Evolutionary conservation across 30 jellyfish, hydroid and myxozoan species (phyloP).

Genomic region (Pelagia noctiluca): DNA sequence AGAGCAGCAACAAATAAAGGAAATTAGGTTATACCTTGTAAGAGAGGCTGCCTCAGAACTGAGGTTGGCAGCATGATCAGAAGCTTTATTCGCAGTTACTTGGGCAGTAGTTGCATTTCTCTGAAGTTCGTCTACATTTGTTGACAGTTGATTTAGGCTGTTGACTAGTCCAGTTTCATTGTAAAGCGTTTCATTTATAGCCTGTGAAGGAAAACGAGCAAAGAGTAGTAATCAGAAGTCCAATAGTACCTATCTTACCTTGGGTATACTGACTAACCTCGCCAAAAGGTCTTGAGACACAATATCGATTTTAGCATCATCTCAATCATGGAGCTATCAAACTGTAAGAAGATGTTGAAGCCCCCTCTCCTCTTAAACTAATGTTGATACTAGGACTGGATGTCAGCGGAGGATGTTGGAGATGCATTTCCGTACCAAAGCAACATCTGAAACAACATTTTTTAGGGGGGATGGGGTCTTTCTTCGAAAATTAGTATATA

Average conservation of each 20-base stretch:
- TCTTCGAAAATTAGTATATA: too few species aligned
- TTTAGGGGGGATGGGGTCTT: too few species aligned
- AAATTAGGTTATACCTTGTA: slow-evolving; percentile 14
- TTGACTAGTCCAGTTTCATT: slow-evolving; percentile 51
- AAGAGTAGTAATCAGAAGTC: neutral
- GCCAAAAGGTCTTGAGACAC: too few species aligned
- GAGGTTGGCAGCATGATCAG: slow-evolving; percentile 37
- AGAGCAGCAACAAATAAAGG: too few species aligned
- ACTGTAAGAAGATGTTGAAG: too few species aligned
- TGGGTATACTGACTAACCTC: neutral
- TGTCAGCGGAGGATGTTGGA: too few species aligned
- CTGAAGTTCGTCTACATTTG: slow-evolving; percentile 37
- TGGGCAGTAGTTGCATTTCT: slow-evolving; percentile 31
- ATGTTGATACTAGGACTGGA: too few species aligned
- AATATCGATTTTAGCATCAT: too few species aligned
- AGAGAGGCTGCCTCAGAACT: slow-evolving; percentile 26
- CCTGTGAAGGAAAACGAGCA: neutral
- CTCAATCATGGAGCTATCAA: too few species aligned
- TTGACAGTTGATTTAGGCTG: slow-evolving; percentile 6
- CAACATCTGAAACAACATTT: too few species aligned
- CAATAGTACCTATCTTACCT: neutral
- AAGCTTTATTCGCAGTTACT: slow-evolving; percentile 18
- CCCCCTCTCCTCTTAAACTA: too few species aligned
- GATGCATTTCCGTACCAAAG: too few species aligned
- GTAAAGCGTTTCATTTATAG: slow-evolving; percentile 51